Evolutionary conservation across 64 coral and sea anemone species (phyloP).

Genomic region (Exaiptasia diaphana): DNA sequence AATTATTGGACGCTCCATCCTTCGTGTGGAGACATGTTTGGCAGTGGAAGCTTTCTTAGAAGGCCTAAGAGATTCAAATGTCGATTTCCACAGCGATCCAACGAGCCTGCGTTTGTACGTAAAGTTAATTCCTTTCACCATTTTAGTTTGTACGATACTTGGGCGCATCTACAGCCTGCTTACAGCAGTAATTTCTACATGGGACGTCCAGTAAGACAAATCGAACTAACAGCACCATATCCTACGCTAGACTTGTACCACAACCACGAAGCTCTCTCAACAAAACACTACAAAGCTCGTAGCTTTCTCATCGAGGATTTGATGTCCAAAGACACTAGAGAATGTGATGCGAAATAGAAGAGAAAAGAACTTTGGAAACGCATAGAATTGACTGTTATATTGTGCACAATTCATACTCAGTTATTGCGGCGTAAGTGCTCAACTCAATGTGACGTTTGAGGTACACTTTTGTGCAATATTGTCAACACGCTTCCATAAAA

Average conservation of each 20-base stretch:
- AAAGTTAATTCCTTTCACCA: constrained; percentile 80
- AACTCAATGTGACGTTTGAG: no score
- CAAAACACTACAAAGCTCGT: background rate
- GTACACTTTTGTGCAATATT: no score
- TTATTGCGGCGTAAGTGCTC: no score
- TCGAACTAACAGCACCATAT: background rate
- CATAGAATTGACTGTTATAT: no score
- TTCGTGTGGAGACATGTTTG: constrained; percentile 82
- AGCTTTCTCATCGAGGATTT: background rate
- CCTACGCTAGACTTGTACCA: background rate
- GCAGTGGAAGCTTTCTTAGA: constrained; percentile 75
- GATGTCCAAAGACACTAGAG: no score
- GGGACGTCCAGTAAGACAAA: background rate
- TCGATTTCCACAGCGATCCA: constrained; percentile 51
- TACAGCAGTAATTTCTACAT: background rate
- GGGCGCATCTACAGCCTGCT: background rate
- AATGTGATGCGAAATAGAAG: no score
- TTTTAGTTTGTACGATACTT: constrained; percentile 47
- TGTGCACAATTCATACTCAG: no score
- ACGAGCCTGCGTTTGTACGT: constrained; percentile 79
- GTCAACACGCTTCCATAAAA: no score
- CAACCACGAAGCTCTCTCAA: background rate
- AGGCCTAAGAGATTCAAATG: constrained; percentile 85
- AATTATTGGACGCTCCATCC: constrained; percentile 91
- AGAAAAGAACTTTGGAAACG: no score